Evolutionary conservation across 2,888 invertebrate species (phyloP), one percentile per base, ranked within the genome.

Genomic region (Creontiades dilutus): DNA sequence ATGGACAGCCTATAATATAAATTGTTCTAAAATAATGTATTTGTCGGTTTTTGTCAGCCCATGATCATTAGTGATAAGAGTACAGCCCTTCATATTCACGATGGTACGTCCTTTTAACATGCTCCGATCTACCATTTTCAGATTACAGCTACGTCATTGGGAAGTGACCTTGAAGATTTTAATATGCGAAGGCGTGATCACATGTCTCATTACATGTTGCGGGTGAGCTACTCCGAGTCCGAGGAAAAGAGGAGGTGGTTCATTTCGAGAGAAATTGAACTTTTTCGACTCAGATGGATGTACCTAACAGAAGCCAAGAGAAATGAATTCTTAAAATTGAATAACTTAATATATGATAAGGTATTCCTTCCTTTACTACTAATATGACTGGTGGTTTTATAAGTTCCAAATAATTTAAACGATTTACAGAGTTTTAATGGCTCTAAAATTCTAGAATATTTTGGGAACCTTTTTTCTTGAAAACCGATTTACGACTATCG

Each of bases 221-320:
- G 99, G 89, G 93, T 99, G 90, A 98, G 98, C 0, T 99, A 98
- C 93, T 99, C 98, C 93, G 95, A 97, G 92, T 96, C 96, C 28
- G 97, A 97, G 92, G 98, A 99, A 89, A 94, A 98, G 57, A 94
- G 97, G 52, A 95, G 95, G 90, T 99, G 99, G 99, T 98, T 98
- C 93, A 94, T 98, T 16, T 94, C 95, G 27, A 95, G 97, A 91
- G 99, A 99, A 94, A 93, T 97, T 91, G 99, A 99, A 92, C 94
- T 99, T 89, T 99, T 99, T 92, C 96, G 96, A 93, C 95, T 96
- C 93, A 95, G 96, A 92, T 97, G 97, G 93, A 93, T 94, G n/a
- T 94, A 94, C 0, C 94, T 96, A 92, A 94, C 94, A 89, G 93
- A 94, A 90, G 95, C 96, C 92, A 94, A 95, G 37, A 94, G 96